These are phyloP conservation scores for Eupithecia vulgata DNA, from an alignment of 2,888 invertebrate species.

Conservation along the genomic window DNA sequence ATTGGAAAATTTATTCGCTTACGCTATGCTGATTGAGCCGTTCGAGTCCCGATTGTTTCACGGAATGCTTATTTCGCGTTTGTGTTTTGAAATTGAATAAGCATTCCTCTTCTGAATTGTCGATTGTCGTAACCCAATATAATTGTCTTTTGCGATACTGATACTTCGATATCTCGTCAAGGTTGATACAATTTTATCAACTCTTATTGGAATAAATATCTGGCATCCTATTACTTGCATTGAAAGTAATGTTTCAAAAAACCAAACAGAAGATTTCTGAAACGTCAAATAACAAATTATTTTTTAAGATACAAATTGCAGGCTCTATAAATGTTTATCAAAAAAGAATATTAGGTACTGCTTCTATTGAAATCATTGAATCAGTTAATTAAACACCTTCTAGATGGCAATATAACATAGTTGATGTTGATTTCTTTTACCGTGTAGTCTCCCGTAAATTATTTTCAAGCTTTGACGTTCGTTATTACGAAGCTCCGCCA, in stretches of 20 bases:
- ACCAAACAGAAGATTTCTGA: background rate
- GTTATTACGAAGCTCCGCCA: slow-evolving; percentile 63
- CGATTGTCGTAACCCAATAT: slow-evolving; percentile 7
- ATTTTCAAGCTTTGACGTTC: slow-evolving; percentile 65
- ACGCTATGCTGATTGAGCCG: slow-evolving; percentile 38
- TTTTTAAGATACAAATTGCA: background rate
- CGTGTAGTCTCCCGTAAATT: slow-evolving; percentile 64
- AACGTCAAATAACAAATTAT: background rate
- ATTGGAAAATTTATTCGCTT: slow-evolving; percentile 43
- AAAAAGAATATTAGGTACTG: background rate
- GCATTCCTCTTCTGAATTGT: slow-evolving; percentile 7
- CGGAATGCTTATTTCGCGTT: slow-evolving; percentile 26
- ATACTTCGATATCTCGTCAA: background rate
- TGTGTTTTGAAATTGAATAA: slow-evolving; percentile 31
- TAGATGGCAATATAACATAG: slow-evolving; percentile 42
- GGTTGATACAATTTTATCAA: background rate
- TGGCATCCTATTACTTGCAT: background rate
- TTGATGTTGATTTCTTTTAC: slow-evolving; percentile 58
- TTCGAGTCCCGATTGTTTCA: slow-evolving; percentile 34
- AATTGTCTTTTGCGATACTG: slow-evolving; percentile 2
- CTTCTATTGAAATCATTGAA: background rate
- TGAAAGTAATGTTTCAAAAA: background rate
- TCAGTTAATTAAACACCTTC: slow-evolving; percentile 23
- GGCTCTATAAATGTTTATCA: background rate
- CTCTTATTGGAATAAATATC: background rate